Percentiles rank a stretch among this genome's conserved stretches.
These are phyloP conservation scores for Calephelis perditalis DNA, from an alignment of 2,888 invertebrate species.

Conservation along the genomic window DNA sequence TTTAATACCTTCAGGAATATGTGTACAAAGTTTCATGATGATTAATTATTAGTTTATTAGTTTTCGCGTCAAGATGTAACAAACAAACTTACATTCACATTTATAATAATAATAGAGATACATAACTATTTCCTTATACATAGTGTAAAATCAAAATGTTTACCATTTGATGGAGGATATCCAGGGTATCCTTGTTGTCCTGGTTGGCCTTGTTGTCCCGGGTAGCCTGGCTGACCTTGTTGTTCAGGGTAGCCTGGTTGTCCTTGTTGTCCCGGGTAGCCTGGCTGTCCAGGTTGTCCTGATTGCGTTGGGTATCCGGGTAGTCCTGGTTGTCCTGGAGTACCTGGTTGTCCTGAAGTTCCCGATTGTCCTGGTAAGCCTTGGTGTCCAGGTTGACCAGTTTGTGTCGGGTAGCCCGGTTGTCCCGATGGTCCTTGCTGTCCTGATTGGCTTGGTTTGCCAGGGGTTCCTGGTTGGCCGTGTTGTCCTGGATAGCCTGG, in stretches of 20 bases:
- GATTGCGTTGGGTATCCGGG: constrained; percentile 33
- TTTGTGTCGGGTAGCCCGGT: constrained; percentile 52
- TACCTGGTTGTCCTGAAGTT: background rate
- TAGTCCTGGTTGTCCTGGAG: constrained; percentile 30
- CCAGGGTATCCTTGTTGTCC: constrained; percentile 37
- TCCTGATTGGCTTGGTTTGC: constrained; percentile 40
- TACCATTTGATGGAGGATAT: constrained; percentile 18
- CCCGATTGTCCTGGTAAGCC: constrained; percentile 24
- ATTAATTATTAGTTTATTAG: too few relatives aligned
- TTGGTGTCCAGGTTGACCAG: constrained; percentile 37
- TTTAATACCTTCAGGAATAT: too few relatives aligned
- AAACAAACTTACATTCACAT: too few relatives aligned
- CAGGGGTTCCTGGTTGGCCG: constrained; percentile 34
- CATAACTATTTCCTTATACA: too few relatives aligned
- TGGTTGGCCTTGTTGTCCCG: constrained; percentile 26
- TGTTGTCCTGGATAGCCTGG: constrained; percentile 29
- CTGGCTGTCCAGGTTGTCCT: constrained; percentile 36
- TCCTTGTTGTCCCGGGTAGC: constrained; percentile 32
- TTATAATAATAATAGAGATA: too few relatives aligned
- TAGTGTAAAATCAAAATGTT: too few relatives aligned
- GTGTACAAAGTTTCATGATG: too few relatives aligned
- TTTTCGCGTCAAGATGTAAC: too few relatives aligned
- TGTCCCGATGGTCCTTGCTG: constrained; percentile 34
- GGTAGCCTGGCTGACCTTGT: constrained; percentile 35
- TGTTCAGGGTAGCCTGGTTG: constrained; percentile 31